phyloP scores from a whole-genome alignment of 2,797 vertebrate species.

The Limosa lapponica region DNA sequence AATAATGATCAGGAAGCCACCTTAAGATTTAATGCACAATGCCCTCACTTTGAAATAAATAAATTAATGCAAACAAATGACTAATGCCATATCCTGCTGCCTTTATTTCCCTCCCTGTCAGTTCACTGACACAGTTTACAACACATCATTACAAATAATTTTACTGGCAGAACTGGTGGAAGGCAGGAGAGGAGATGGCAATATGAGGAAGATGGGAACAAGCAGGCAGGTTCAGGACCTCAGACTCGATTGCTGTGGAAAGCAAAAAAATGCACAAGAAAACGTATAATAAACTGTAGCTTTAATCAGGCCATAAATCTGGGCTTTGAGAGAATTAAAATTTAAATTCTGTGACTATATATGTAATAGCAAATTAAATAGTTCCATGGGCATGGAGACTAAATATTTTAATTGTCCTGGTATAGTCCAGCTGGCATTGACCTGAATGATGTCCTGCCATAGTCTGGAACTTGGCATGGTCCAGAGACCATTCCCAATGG shows the following conservation, averaged over 20 bases:
- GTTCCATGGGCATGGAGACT: background rate
- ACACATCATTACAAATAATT: background rate
- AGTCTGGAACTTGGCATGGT: rapidly evolving
- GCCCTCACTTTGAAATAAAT: background rate
- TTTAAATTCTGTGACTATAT: background rate
- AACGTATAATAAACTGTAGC: background rate
- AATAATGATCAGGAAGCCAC: conserved; percentile 10
- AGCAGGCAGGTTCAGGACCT: background rate
- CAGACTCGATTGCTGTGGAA: background rate
- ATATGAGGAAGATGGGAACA: background rate
- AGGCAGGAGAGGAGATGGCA: background rate
- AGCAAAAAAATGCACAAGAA: background rate
- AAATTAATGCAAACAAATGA: background rate
- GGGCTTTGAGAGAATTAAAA: background rate
- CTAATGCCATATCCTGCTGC: background rate
- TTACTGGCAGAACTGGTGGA: background rate
- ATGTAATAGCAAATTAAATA: background rate
- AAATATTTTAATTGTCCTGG: background rate
- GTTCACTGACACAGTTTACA: background rate
- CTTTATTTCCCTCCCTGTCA: background rate
- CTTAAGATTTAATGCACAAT: background rate
- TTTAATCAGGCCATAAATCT: background rate
- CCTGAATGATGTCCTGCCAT: background rate
- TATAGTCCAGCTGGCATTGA: background rate
- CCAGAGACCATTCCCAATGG: background rate